Evolutionary conservation across 2,113 vertebrate species (phyloP), one percentile per base, ranked within the genome.

Genomic region (Parotia lawesii): DNA sequence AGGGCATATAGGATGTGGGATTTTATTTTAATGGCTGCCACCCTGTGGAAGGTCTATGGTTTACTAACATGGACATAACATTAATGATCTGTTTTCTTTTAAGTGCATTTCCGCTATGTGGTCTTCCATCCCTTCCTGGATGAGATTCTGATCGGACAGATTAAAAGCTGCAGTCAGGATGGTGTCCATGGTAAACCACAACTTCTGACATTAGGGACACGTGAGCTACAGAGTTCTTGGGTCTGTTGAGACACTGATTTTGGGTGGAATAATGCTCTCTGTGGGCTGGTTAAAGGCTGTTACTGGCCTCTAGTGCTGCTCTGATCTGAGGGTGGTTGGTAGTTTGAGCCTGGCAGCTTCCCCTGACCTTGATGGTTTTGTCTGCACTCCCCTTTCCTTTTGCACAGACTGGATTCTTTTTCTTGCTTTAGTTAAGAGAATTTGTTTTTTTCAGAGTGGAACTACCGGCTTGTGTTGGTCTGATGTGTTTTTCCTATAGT

Each of bases 71-170:
- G 12, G n/a, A 28, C 69, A 4, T 70, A 40, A 77, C 31, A 1
- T 37, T 24, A 65, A 72, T 12, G 57, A 24, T 42, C 44, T 66
- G 12, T 48, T 95, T 82, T 61, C 23, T 77, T 93, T 78, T 6
- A 93, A 99, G 99, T 99, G 84, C 98, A 99, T 93, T 99, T 99
- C 92, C 98, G 99, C 61, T 99, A 99, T 0, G 99, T 99, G 67
- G 99, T 99, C 57, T 99, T 99, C 95, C 99, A 99, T 78, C 99
- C 99, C 0, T 99, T 99, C 96, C 98, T 99, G 94, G 99, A 99
- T 4, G 99, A 99, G 97, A 98, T 99, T 67, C 97, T 99, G 72
- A 96, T 99, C 1, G 99, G 99, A 33, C 98, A 98, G 95, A 99
- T 99, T 82, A 99, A 99, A 96, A 98, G 99, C 97, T 99, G 99